A percentile compares a stretch with the other conserved stretches of the same genome.
Evolutionary conservation across 2,113 vertebrate species (phyloP).

Genomic region (Neodon shergylaensis): DNA sequence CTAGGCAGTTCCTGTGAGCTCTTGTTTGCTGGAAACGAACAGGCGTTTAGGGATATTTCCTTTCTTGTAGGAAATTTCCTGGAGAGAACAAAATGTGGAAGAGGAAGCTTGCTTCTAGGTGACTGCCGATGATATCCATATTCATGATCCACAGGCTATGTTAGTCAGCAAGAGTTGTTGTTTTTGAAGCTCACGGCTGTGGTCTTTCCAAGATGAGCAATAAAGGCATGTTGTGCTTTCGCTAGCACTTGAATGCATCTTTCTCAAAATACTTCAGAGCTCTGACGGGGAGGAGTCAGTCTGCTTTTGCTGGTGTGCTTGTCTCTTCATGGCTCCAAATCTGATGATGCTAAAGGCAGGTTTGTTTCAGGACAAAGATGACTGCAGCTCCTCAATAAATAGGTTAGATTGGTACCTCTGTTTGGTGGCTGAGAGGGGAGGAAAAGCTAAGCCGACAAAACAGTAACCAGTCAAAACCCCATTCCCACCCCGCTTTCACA

Average conservation of each 20-base stretch:
- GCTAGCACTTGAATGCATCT: constrained; percentile 62
- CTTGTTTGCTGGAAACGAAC: constrained; percentile 18
- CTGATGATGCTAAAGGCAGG: constrained; percentile 43
- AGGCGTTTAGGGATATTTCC: constrained; percentile 21
- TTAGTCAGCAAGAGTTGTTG: constrained; percentile 57
- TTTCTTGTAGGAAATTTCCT: constrained; percentile 62
- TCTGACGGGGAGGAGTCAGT: not conserved
- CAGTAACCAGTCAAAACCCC: not conserved
- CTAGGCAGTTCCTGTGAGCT: not conserved
- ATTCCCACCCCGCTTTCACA: not conserved
- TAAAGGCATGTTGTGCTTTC: constrained; percentile 70
- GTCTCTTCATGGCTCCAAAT: not conserved
- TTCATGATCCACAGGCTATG: constrained; percentile 72
- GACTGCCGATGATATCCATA: constrained; percentile 73
- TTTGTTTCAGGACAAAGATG: constrained; percentile 50
- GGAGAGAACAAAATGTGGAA: constrained; percentile 65
- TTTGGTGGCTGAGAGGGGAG: constrained; percentile 38
- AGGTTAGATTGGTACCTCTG: constrained; percentile 5
- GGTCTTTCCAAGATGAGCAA: constrained; percentile 76
- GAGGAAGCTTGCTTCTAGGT: constrained; percentile 66
- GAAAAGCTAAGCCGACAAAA: constrained; percentile 24
- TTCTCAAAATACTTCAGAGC: constrained; percentile 73
- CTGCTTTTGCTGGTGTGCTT: not conserved
- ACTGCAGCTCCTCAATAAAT: constrained; percentile 15
- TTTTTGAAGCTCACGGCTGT: constrained; percentile 68